A percentile compares a stretch with the other conserved stretches of the same genome.
phyloP scores from a whole-genome alignment of 2,797 vertebrate species.

The Lagodon rhomboides region DNA sequence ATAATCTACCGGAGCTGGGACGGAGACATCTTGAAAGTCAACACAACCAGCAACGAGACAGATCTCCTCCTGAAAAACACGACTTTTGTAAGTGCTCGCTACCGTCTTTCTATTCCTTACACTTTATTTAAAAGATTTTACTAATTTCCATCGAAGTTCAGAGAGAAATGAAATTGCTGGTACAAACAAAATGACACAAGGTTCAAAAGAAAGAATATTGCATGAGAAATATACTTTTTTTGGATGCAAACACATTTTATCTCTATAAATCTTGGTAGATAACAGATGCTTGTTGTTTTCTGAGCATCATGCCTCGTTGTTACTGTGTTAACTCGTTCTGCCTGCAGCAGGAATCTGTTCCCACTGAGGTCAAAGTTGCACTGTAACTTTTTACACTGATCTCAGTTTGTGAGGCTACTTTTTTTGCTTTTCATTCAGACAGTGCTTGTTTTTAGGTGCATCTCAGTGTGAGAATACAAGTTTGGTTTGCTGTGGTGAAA shows the following conservation, averaged over 20 bases:
- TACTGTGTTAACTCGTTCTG: not conserved
- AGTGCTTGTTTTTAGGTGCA: not conserved
- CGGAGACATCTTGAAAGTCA: conserved; percentile 76
- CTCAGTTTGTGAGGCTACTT: not conserved
- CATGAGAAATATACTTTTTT: not conserved
- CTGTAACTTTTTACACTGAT: not conserved
- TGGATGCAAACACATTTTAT: not conserved
- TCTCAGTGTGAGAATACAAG: not conserved
- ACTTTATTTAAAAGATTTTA: not conserved
- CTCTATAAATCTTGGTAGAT: not conserved
- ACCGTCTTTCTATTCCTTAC: not conserved
- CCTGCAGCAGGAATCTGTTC: not conserved
- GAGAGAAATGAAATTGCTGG: not conserved
- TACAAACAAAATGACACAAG: not conserved
- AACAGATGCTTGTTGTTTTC: not conserved
- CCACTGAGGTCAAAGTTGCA: not conserved
- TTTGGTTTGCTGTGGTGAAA: no score
- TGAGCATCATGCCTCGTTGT: not conserved
- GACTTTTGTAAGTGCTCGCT: conserved; percentile 80
- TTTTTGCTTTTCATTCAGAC: not conserved
- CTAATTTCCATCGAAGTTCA: not conserved
- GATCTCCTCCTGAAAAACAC: conserved; percentile 82
- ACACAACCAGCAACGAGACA: conserved; percentile 71
- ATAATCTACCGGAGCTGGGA: conserved; percentile 80
- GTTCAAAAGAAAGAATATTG: not conserved